These are phyloP conservation scores for Coptodon rendalli DNA, from an alignment of 2,113 vertebrate genomes.

Conservation along the genomic window DNA sequence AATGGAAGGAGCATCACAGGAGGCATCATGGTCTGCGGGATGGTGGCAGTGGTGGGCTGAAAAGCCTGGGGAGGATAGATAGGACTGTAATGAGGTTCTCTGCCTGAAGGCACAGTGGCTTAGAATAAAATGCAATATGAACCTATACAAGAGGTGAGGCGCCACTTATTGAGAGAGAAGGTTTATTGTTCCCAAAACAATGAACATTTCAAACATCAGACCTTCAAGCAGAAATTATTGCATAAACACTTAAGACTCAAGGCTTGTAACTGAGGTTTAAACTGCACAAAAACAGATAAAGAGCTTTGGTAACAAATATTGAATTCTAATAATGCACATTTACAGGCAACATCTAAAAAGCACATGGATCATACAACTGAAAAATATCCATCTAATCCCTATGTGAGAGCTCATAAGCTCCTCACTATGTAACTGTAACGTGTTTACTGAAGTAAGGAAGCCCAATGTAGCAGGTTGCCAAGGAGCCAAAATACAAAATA, in stretches of 20 bases:
- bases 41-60: conserved; percentile 42
- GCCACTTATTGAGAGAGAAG: background rate
- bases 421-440: background rate
- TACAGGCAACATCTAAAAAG: conserved; percentile 1
- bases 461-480: conserved; percentile 25
- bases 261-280: background rate
- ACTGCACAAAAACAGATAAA: background rate
- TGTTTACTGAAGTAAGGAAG: conserved; percentile 4
- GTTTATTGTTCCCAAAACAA: background rate
- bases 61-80: conserved; percentile 16
- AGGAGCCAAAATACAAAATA: conserved; percentile 31
- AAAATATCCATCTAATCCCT: conserved; percentile 28
- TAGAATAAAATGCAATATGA: conserved; percentile 12
- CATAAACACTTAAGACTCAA: background rate
- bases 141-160: background rate
- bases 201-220: background rate
- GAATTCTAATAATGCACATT: background rate
- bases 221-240: background rate
- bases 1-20: conserved; percentile 1
- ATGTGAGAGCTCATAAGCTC: background rate
- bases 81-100: conserved; percentile 50
- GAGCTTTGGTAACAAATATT: background rate
- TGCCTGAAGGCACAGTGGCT: conserved; percentile 39
- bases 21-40: conserved; percentile 45
- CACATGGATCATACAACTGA: background rate